Evolutionary conservation across 2,888 invertebrate species (phyloP), one percentile per base, ranked within the genome.

Genomic region (Chaitophorus viminalis): DNA sequence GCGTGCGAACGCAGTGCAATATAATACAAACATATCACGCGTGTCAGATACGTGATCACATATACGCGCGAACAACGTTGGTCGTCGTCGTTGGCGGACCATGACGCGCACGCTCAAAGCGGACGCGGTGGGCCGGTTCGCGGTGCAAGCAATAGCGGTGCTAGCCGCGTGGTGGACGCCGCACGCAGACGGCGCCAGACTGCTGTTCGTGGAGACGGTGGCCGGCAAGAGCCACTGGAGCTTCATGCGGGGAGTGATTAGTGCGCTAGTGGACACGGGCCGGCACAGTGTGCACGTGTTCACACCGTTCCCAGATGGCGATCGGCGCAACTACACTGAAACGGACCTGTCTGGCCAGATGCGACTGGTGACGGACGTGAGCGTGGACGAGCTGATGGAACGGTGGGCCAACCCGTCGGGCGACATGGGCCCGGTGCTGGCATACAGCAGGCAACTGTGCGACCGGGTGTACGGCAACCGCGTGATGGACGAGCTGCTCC

Each of bases 191-290:
- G n/a, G 31, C 29, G 77, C 52, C 5, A 8, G 77, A 11, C 52
- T 77, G 54, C 25, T 77, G 29, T 52, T 54, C 29, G n/a, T 77
- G 1, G 77, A 77, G 52, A 52, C 54, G n/a, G 6, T 77, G 14
- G 52, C n/a, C 6, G 89, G 89, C 8, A 90, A 89, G 83, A 90
- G 90, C 87, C 90, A 91, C 82, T 90, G 90, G 77, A 89, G 90
- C 78, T 89, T 90, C 65, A 90, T 90, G 86, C 89, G 90, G 36
- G 89, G 90, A 3, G 88, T 91, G 3, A 88, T 90, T 25, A 82
- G 89, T 14, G 90, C 89, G 33, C 82, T 91, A 46, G 90, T 89
- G 17, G 89, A 90, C 17, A 86, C 25, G 91, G 90, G 85, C 90
- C 9, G 89, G 91, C 21, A 90, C 90, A n/a, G n/a, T n/a, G n/a